Base-by-base conservation (phyloP, 2,797 vertebrate genomes). In the Carapus acus region DNA sequence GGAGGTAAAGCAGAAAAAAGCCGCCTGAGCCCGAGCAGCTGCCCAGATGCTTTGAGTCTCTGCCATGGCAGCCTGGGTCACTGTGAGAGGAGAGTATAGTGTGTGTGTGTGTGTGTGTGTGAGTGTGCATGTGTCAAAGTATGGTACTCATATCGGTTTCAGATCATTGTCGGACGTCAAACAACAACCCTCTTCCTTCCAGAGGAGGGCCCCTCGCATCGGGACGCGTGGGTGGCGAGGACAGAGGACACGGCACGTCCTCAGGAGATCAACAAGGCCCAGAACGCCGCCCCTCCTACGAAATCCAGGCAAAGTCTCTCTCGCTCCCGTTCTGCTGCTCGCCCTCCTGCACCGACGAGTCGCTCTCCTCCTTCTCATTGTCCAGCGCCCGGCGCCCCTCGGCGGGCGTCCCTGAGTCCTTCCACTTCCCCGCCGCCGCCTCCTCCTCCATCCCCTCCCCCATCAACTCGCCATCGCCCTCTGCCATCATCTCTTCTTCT, bases 301-400 rank as follows among this genome's bases (percentile, higher is more conserved):
- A 93, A 85, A 97, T 92, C 96, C 96, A 98, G 57, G 91, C 71
- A 31, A 98, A 97, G 87, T 97, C 94, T 85, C 93, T 92, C 73
- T 96, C 91, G 0, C 88, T 88, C 24, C 88, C 90, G 24, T 89
- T 88, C 14, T 88, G 86, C 69, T 89, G 90, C 63, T 88, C 89
- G 27, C 90, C 90, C 43, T 90, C 94, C 68, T 79, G 91, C 0
- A 88, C 90, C 1, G 88, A 97, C 73, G 87, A 97, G 80, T 94
- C 94, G 0, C 91, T 94, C 36, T 90, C 91, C 75, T 91, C 89
- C 81, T 93, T 96, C 69, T 93, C 92, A 4, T 93, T 92, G 71
- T 92, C 93, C 81, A 92, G 85, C 70, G 90, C 87, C 23, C 70
- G 57, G 20, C 82, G 83, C 2, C 74, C 67, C 63, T 92, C 91